phyloP scores from a whole-genome alignment of 2,797 vertebrate species.

The Darevskia mixta region DNA sequence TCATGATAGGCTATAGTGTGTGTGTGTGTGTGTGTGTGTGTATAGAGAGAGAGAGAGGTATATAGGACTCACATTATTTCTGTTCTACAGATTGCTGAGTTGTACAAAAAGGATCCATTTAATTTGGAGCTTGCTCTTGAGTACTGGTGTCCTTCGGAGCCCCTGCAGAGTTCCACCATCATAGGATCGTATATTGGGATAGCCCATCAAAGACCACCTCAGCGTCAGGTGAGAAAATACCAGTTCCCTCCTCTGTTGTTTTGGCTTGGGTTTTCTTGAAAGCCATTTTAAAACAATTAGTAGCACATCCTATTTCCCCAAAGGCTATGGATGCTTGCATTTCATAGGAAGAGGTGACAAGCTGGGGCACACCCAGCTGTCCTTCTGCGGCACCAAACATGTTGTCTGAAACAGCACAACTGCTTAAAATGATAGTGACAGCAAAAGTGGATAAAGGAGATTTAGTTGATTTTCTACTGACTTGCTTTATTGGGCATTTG shows the following conservation, averaged over 20 bases:
- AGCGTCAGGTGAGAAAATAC: conserved; percentile 88
- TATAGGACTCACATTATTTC: neutral
- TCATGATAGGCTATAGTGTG: neutral
- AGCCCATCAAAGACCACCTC: conserved; percentile 93
- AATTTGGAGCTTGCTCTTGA: conserved; percentile 93
- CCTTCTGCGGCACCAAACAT: neutral
- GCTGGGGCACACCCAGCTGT: neutral
- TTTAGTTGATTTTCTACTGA: neutral
- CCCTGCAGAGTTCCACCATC: conserved; percentile 89
- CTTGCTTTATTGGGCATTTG: neutral
- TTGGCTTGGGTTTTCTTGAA: neutral
- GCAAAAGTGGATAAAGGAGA: neutral
- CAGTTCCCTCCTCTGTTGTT: neutral
- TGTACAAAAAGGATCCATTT: conserved; percentile 92
- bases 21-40: too few species aligned
- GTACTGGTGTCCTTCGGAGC: conserved; percentile 97
- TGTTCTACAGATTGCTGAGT: conserved; percentile 88
- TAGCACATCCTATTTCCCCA: neutral
- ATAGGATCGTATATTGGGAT: conserved; percentile 94
- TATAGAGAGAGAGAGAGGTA: too few species aligned
- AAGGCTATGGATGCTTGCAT: neutral
- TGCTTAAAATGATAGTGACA: neutral
- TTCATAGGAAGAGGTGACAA: neutral
- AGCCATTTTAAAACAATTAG: neutral
- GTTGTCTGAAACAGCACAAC: neutral